These are phyloP conservation scores for Holothuria scabra DNA, from an alignment of 53 echinoderm and acorn worm genomes.

Conservation along the genomic window DNA sequence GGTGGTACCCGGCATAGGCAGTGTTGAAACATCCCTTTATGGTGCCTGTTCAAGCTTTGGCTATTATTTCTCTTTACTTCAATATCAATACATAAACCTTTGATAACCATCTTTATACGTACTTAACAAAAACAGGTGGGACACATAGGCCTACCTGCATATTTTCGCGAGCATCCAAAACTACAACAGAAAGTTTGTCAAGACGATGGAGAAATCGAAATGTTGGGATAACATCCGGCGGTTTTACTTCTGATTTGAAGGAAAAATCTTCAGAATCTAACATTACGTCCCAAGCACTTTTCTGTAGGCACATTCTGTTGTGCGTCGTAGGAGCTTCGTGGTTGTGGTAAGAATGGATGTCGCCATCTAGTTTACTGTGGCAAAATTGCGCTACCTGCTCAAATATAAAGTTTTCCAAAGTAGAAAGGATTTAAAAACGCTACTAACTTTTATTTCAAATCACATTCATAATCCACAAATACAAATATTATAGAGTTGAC, in stretches of 20 bases:
- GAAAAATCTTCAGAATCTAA: slow-evolving; percentile 62
- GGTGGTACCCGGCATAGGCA: too few relatives aligned
- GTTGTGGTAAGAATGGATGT: slow-evolving; percentile 58
- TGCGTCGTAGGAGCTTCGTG: slow-evolving; percentile 69
- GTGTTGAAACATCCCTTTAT: too few relatives aligned
- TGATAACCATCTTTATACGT: too few relatives aligned
- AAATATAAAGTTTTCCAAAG: background rate
- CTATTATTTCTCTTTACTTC: too few relatives aligned
- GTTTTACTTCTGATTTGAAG: background rate
- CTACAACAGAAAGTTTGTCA: slow-evolving; percentile 45
- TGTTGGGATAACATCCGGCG: slow-evolving; percentile 19
- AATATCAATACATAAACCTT: too few relatives aligned
- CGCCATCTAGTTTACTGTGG: slow-evolving; percentile 67
- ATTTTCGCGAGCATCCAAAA: slow-evolving; percentile 57
- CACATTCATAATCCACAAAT: too few relatives aligned
- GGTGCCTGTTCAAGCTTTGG: too few relatives aligned
- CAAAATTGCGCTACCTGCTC: slow-evolving; percentile 72
- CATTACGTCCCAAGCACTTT: slow-evolving; percentile 91
- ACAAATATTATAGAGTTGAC: too few relatives aligned
- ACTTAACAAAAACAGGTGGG: too few relatives aligned
- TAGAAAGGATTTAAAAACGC: too few relatives aligned
- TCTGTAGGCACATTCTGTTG: slow-evolving; percentile 67
- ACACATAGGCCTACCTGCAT: slow-evolving; percentile 65
- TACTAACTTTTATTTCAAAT: too few relatives aligned
- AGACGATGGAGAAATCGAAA: slow-evolving; percentile 35